phyloP scores from a whole-genome alignment of 2,797 vertebrate species.

The Melanotaenia pygmaea region DNA sequence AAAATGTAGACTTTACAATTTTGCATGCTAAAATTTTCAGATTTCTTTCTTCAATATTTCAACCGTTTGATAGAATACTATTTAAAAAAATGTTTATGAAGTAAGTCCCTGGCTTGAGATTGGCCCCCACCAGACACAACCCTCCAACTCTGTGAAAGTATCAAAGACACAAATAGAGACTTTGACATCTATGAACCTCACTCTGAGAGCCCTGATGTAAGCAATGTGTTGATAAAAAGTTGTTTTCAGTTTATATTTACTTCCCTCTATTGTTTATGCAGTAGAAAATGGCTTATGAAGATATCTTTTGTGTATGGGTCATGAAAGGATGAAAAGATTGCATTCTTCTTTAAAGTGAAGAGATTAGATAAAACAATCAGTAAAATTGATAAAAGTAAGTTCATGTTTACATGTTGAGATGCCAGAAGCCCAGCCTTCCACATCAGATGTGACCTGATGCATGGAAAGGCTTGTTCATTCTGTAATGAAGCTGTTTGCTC shows the following conservation, averaged over 20 bases:
- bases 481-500: slow-evolving; percentile 6
- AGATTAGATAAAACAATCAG: not conserved
- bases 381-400: not conserved
- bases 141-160: not conserved
- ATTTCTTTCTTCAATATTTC: not conserved
- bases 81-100: not conserved
- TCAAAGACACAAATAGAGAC: not conserved
- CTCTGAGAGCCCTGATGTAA: not conserved
- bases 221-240: not conserved
- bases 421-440: not conserved
- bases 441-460: slow-evolving; percentile 7
- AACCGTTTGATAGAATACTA: not conserved
- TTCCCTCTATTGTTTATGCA: not conserved
- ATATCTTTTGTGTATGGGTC: not conserved
- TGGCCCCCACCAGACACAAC: not conserved
- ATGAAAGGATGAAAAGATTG: not conserved
- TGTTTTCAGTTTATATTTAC: not conserved
- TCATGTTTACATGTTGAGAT: not conserved
- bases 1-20: not conserved
- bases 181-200: not conserved
- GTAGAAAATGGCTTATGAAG: not conserved
- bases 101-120: not conserved
- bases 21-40: not conserved
- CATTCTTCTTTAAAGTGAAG: not conserved
- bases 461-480: slow-evolving; percentile 11